These are phyloP conservation scores for Sicus ferrugineus DNA, from an alignment of 2,888 invertebrate genomes.

Conservation along the genomic window DNA sequence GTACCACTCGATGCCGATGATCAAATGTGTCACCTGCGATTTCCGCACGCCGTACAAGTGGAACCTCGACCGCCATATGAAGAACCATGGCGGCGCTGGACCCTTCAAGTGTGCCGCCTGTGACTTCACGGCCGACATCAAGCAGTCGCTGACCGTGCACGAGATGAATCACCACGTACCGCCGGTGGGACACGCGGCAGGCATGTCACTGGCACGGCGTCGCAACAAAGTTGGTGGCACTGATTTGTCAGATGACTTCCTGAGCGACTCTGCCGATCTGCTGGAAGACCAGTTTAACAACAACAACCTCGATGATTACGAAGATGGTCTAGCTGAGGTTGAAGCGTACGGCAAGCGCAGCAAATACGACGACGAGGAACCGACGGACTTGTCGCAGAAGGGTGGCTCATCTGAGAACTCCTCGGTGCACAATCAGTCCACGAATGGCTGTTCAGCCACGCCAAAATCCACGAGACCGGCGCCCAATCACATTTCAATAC, in stretches of 20 bases:
- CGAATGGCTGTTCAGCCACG: slow-evolving; percentile 51
- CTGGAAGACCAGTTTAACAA: slow-evolving; percentile 61
- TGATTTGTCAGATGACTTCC: slow-evolving; percentile 62
- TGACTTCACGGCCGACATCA: slow-evolving; percentile 90
- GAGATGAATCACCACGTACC: slow-evolving; percentile 91
- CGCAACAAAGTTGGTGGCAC: slow-evolving; percentile 80
- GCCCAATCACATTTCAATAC: slow-evolving; percentile 79
- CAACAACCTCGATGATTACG: slow-evolving; percentile 59
- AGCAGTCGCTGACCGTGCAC: slow-evolving; percentile 89
- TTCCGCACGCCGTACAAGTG: slow-evolving; percentile 92
- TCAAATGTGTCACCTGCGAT: slow-evolving; percentile 91
- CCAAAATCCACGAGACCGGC: slow-evolving; percentile 67
- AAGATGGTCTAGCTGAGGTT: slow-evolving; percentile 50
- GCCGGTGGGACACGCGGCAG: slow-evolving; percentile 73
- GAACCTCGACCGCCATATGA: slow-evolving; percentile 93
- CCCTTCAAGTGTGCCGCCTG: slow-evolving; percentile 86
- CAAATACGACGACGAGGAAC: slow-evolving; percentile 58
- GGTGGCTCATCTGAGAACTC: slow-evolving; percentile 60
- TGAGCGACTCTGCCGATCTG: slow-evolving; percentile 60
- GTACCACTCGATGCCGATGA: slow-evolving; percentile 94
- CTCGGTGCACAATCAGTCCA: slow-evolving; percentile 49
- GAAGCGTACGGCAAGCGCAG: slow-evolving; percentile 52
- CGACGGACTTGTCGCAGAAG: slow-evolving; percentile 63
- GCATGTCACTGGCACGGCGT: slow-evolving; percentile 69
- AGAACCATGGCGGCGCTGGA: slow-evolving; percentile 88